A percentile compares a stretch with the other conserved stretches of the same genome.
Evolutionary conservation across 1,140 invertebrate species (phyloP).

Genomic region (Gonatopus flavifemur): DNA sequence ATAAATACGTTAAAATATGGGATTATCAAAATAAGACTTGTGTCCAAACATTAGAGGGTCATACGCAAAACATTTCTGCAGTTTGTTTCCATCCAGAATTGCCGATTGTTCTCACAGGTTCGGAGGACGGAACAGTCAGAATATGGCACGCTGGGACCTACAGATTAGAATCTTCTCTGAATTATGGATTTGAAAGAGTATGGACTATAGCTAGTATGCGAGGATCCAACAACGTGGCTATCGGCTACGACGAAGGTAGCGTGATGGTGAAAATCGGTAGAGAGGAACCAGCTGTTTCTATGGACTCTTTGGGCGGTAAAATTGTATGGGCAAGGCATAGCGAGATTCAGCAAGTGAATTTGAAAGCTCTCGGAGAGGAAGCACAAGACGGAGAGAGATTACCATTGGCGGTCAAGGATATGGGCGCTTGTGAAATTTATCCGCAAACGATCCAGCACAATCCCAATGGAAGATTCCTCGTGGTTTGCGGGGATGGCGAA

Average conservation of each 20-base stretch:
- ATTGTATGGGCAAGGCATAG: slow-evolving; percentile 98
- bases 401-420: slow-evolving; percentile 93
- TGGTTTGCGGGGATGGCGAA: slow-evolving; percentile 99
- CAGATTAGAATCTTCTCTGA: slow-evolving; percentile 91
- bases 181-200: slow-evolving; percentile 97
- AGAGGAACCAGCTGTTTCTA: slow-evolving; percentile 98
- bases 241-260: slow-evolving; percentile 98
- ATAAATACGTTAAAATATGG: slow-evolving; percentile 98
- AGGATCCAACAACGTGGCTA: slow-evolving; percentile 94
- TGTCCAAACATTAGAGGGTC: slow-evolving; percentile 96
- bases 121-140: slow-evolving; percentile 91
- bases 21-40: slow-evolving; percentile 99
- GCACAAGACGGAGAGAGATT: slow-evolving; percentile 66
- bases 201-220: slow-evolving; percentile 97
- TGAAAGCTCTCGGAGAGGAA: slow-evolving; percentile 80
- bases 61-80: slow-evolving; percentile 93
- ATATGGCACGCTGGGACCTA: slow-evolving; percentile 99
- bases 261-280: slow-evolving; percentile 96
- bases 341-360: slow-evolving; percentile 96
- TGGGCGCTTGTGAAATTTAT: slow-evolving; percentile 99
- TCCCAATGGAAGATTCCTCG: slow-evolving; percentile 98
- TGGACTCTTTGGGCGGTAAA: slow-evolving; percentile 97
- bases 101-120: slow-evolving; percentile 95
- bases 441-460: slow-evolving; percentile 98
- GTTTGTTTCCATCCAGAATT: slow-evolving; percentile 97